Percentiles rank a stretch among this genome's conserved stretches.
phyloP scores from a whole-genome alignment of 2,888 invertebrate genomes.

The Pardosa pseudoannulata region DNA sequence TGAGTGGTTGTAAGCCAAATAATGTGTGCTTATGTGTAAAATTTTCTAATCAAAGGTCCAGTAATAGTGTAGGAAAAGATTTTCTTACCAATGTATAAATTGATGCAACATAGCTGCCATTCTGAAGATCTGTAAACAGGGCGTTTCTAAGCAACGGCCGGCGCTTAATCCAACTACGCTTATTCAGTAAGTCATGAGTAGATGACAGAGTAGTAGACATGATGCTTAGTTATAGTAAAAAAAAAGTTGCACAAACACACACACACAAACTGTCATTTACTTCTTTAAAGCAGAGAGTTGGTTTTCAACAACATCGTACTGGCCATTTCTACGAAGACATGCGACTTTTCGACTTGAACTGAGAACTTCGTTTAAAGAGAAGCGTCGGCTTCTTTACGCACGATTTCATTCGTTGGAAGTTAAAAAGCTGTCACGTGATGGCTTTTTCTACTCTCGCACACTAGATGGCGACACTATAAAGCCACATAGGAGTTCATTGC shows the following conservation, averaged over 20 bases:
- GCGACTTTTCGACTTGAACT: background rate
- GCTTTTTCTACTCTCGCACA: background rate
- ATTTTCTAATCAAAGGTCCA: too few relatives aligned
- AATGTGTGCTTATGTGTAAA: too few relatives aligned
- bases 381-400: background rate
- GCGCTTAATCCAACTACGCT: constrained; percentile 73
- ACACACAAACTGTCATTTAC: too few relatives aligned
- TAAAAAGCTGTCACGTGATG: constrained; percentile 32
- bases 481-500: background rate
- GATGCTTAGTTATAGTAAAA: background rate
- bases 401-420: constrained; percentile 40
- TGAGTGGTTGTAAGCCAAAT: too few relatives aligned
- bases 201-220: constrained; percentile 56
- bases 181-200: constrained; percentile 49
- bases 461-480: constrained; percentile 21
- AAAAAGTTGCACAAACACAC: background rate
- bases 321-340: too few relatives aligned
- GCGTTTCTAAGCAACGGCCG: constrained; percentile 90
- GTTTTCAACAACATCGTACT: too few relatives aligned
- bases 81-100: constrained; percentile 86
- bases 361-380: background rate
- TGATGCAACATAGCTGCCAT: constrained; percentile 87
- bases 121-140: constrained; percentile 88
- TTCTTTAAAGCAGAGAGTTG: background rate
- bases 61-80: too few relatives aligned